Evolutionary conservation across 2,888 invertebrate species (phyloP), one percentile per base, ranked within the genome.

Genomic region (Panzeria rudis): DNA sequence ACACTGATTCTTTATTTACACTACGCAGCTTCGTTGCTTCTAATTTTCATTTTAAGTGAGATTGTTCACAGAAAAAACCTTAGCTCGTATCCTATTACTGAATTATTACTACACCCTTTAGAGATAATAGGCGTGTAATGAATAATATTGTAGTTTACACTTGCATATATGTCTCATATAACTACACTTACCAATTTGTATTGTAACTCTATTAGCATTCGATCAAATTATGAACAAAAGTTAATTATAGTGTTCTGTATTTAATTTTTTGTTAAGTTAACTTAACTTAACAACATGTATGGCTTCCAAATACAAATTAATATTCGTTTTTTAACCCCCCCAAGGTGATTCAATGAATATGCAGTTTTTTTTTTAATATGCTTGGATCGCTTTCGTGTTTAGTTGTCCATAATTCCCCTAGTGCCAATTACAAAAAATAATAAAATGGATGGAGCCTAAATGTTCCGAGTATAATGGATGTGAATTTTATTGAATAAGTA

Each of bases 271-370:
- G 13, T 3, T n/a, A 20, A 61, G 41, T 79, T 81, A 25, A 47
- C 61, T 72, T 77, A 54, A 47, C 66, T 66, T 77, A 54, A 77
- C 54, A 68, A 23, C 35, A 50, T 75, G 56, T 76, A 72, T 68
- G 69, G 68, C 71, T 69, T 71, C 69, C 11, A 47, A 54, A 68
- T 47, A 62, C 50, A 64, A 73, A 71, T 82, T 64, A 78, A 85
- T 85, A 82, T 41, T 17, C 8, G 23, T 29, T 17, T 71, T 59
- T 71, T 69, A 69, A 44, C 68, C 68, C 75, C 71, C 75, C 73
- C 44, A 44, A 61, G 68, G 71, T 62, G 69, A 5, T 62, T 79
- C 32, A 78, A 35, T 85, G 85, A 85, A 69, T 79, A 75, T 78
- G 82, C 73, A 82, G 15, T 78, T 85, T 78, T 85, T 78, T 64